Base-by-base conservation (phyloP, 2,797 vertebrate genomes). In the Chelon labrosus region DNA sequence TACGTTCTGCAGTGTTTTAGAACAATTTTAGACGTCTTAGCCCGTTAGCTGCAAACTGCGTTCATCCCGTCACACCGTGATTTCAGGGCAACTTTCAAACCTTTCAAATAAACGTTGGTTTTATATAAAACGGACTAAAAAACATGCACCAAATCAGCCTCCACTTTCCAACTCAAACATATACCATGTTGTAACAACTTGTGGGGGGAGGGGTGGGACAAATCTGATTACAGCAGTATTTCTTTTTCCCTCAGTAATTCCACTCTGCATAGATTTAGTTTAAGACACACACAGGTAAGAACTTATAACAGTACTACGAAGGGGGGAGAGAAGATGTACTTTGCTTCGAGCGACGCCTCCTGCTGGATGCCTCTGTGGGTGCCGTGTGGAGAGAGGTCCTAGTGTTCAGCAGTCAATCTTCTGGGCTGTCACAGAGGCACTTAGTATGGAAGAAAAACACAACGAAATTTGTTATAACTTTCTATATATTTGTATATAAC, bases 381-480 rank as follows among this genome's bases (percentile, higher is more conserved):
- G 75, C 2, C 7, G 35, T 14, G 68, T 7, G 39, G 10, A 54
- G 67, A 51, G 75, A 70, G 58, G 76, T 83, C 73, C 65, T 10
- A 42, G 65, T 44, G 72, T 72, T 80, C 74, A 46, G 65, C 46
- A 44, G 73, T 76, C 82, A 77, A 51, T 88, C 73, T 63, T 88
- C 73, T 63, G 70, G 65, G 78, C 75, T 71, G 82, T 91, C 87
- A 92, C 85, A 91, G 90, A 87, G 92, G 91, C 88, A 93, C 93
- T 93, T 77, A 65, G n/a, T 62, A 25, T 37, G 54, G 12, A 65
- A 46, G 51, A n/a, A 57, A 12, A 63, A 55, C 4, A 70, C 11
- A 75, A 46, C 64, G 16, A 4, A 7, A 44, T 68, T 49, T 85
- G 72, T 68, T 55, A 68, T 65, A 17, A 35, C 31, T 35, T 35